Evolutionary conservation across 2,888 invertebrate species (phyloP).

Genomic region (Aspidiotus rigidus): DNA sequence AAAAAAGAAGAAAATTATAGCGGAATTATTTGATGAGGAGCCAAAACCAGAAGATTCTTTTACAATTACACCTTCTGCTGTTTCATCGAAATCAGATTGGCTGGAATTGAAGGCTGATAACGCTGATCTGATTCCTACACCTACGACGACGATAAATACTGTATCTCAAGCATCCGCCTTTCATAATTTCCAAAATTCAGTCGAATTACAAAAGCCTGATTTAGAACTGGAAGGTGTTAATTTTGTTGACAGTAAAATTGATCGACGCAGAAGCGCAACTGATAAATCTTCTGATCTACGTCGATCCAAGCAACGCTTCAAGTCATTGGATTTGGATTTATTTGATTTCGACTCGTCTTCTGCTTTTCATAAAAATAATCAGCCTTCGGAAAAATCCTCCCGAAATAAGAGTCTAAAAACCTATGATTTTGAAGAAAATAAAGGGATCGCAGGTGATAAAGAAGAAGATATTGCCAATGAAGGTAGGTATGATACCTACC

Average conservation of each 20-base stretch:
- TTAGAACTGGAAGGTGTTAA: neutral
- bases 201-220: neutral
- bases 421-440: no score
- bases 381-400: no score
- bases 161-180: neutral
- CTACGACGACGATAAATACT: neutral
- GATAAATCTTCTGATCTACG: neutral
- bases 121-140: neutral
- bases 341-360: neutral
- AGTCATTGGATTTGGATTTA: neutral
- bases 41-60: neutral
- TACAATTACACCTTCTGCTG: neutral
- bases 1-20: conserved; percentile 27
- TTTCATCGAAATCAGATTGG: neutral
- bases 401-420: no score
- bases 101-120: neutral
- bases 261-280: neutral
- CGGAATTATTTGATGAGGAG: conserved; percentile 16
- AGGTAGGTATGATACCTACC: no score
- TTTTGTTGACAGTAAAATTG: neutral
- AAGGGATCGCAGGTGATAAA: no score
- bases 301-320: neutral
- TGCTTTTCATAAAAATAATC: no score
- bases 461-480: no score
- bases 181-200: neutral